Conservation (phyloP, 2,888 invertebrate genomes). For the Torymus tubicola region DNA sequence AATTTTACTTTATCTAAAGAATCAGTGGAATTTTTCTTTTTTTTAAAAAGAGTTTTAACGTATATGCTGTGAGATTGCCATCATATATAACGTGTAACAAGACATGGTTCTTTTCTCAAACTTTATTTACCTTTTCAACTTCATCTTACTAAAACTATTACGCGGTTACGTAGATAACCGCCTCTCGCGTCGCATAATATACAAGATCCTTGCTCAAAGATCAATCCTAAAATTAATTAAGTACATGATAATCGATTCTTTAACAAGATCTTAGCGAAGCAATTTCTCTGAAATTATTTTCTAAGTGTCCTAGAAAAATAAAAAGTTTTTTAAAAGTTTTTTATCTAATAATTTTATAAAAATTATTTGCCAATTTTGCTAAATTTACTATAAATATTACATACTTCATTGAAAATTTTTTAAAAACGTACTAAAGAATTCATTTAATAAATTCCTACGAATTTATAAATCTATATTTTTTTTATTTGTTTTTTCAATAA, state of each 20-base stretch:
- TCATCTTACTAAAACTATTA: constrained; percentile 47
- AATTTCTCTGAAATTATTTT: not conserved
- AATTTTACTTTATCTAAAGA: constrained; percentile 18
- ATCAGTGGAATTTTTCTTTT: constrained; percentile 17
- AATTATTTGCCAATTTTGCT: no score
- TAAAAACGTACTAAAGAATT: no score
- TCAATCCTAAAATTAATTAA: constrained; percentile 53
- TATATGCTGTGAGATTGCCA: constrained; percentile 19
- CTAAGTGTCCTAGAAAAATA: no score
- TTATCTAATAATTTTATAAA: no score
- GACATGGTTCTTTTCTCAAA: constrained; percentile 25
- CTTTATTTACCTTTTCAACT: constrained; percentile 35
- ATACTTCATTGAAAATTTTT: no score
- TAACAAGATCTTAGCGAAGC: constrained; percentile 21
- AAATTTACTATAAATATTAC: no score
- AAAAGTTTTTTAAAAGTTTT: no score
- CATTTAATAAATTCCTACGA: no score
- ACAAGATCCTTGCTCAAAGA: constrained; percentile 41
- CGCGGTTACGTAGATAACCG: constrained; percentile 27
- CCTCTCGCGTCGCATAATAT: constrained; percentile 33
- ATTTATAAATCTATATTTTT: no score
- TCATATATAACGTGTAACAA: constrained; percentile 40
- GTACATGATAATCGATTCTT: constrained; percentile 49
- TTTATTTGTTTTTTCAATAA: not conserved
- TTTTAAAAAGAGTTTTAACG: not conserved